phyloP scores from a whole-genome alignment of 2,888 invertebrate species.

The Corythucha ciliata region DNA sequence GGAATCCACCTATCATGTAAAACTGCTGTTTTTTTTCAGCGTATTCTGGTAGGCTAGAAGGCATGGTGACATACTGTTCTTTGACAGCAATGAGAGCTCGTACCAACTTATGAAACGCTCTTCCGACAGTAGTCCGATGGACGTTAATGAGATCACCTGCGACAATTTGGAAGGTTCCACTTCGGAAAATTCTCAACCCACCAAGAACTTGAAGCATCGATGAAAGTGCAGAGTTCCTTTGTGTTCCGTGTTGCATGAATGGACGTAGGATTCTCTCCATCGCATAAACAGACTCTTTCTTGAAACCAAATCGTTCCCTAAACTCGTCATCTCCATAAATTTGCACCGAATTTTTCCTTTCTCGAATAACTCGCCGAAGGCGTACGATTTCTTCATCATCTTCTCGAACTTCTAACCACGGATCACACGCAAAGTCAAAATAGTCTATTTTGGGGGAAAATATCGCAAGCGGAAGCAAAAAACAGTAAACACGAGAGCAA shows the following conservation, averaged over 20 bases:
- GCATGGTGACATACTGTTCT: no score
- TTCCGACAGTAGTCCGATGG: no score
- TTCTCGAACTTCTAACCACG: background rate
- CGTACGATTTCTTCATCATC: slow-evolving; percentile 1
- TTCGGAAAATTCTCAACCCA: slow-evolving; percentile 3
- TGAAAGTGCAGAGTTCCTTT: background rate
- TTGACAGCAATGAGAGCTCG: no score
- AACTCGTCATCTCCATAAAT: background rate
- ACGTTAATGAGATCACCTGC: background rate
- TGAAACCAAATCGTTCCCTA: slow-evolving; percentile 1
- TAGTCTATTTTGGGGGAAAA: no score
- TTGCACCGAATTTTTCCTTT: background rate
- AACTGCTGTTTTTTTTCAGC: no score
- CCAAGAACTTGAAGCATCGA: background rate
- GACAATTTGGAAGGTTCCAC: background rate
- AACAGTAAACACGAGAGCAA: no score
- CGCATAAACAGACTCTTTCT: background rate
- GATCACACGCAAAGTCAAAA: no score
- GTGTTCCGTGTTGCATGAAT: background rate
- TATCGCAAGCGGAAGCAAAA: no score
- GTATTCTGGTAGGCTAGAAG: no score
- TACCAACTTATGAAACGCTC: no score
- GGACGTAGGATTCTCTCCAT: background rate
- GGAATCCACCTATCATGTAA: no score
- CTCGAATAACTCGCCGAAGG: background rate